Conservation (phyloP, 2,113 vertebrate species). For the Calidris pygmaea region DNA sequence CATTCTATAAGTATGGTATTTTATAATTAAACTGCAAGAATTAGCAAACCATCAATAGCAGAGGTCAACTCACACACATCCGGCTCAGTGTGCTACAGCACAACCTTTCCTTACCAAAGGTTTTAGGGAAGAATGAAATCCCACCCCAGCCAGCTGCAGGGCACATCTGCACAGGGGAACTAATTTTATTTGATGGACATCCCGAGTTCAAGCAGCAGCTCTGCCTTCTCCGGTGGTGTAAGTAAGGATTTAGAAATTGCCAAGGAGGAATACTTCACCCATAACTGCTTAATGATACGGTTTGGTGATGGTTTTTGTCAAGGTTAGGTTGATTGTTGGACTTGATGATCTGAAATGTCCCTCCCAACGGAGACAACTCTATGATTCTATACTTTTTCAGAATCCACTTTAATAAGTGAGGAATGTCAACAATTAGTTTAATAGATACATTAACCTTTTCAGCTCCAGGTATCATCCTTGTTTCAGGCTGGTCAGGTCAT, state of each 20-base stretch:
- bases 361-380: too few species aligned
- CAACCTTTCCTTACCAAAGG: background rate
- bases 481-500: background rate
- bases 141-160: background rate
- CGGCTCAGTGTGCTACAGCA: background rate
- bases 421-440: background rate
- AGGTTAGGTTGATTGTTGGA: too few species aligned
- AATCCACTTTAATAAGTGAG: background rate
- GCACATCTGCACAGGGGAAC: background rate
- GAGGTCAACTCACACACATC: background rate
- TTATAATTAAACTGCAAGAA: background rate
- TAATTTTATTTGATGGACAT: accelerated
- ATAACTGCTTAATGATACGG: too few species aligned
- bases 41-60: accelerated
- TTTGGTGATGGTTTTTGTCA: too few species aligned
- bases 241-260: background rate
- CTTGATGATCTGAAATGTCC: too few species aligned
- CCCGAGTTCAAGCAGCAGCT: background rate
- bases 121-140: background rate
- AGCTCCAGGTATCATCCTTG: accelerated
- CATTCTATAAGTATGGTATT: accelerated
- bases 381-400: background rate
- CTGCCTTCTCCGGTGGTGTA: background rate
- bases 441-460: background rate
- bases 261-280: background rate